These are phyloP conservation scores for Ectobius pallidus DNA, from an alignment of 2,888 invertebrate species.

Conservation along the genomic window DNA sequence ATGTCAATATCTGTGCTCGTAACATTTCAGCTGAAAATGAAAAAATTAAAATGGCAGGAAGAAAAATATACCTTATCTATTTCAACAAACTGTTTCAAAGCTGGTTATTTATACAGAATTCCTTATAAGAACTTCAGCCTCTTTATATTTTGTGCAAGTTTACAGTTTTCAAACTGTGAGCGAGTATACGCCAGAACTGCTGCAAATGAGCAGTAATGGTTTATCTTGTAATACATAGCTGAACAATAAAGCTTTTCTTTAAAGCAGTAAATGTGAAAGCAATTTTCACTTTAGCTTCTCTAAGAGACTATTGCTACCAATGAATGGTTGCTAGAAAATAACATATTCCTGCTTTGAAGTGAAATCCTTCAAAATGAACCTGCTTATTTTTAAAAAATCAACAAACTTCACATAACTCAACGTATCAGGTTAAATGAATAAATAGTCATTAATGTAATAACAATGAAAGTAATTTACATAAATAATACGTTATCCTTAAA, in stretches of 20 bases:
- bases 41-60: no score
- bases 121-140: not conserved
- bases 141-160: conserved; percentile 5
- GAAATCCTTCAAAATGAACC: not conserved
- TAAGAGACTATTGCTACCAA: not conserved
- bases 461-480: not conserved
- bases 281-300: no score
- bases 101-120: not conserved
- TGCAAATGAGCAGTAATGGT: not conserved
- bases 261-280: not conserved
- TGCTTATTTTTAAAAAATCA: not conserved
- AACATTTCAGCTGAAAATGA: no score
- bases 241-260: not conserved
- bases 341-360: no score
- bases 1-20: no score
- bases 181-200: not conserved
- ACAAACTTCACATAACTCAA: no score
- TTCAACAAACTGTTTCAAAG: no score
- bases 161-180: not conserved
- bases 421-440: conserved; percentile 7
- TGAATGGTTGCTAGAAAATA: no score
- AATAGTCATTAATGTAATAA: no score
- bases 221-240: conserved; percentile 8
- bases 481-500: conserved; percentile 19
- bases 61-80: no score